Conservation (phyloP, 1,140 invertebrate genomes). For the Drosophila micromelanica region DNA sequence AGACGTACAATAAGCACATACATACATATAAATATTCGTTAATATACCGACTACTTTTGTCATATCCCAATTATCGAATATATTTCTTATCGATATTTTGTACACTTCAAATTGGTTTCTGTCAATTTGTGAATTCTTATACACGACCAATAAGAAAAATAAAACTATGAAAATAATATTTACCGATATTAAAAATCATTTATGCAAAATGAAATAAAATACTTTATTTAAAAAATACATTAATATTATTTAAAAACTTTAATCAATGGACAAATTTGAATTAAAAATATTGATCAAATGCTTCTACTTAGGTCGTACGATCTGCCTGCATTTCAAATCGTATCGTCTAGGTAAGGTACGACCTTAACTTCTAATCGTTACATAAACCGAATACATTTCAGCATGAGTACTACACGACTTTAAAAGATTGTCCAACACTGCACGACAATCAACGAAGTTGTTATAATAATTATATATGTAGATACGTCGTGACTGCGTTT, state of each 20-base stretch:
- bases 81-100: constrained; percentile 26
- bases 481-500: constrained; percentile 53
- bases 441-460: constrained; percentile 18
- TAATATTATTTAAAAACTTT: no score
- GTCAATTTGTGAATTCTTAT: neutral
- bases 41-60: constrained; percentile 37
- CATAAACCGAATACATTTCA: neutral
- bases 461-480: constrained; percentile 33
- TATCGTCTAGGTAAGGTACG: neutral
- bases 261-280: no score
- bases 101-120: neutral
- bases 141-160: neutral
- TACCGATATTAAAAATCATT: no score
- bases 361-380: constrained; percentile 4
- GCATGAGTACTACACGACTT: neutral
- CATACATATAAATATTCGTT: constrained; percentile 42
- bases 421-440: constrained; percentile 6
- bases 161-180: no score
- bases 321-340: neutral
- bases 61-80: constrained; percentile 38
- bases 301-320: no score
- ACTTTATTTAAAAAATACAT: no score
- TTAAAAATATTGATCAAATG: no score
- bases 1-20: constrained; percentile 31
- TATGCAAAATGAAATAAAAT: no score